A percentile compares a stretch with the other conserved stretches of the same genome.
Evolutionary conservation across 2,113 vertebrate species (phyloP).

Genomic region (Microtus richardsoni): DNA sequence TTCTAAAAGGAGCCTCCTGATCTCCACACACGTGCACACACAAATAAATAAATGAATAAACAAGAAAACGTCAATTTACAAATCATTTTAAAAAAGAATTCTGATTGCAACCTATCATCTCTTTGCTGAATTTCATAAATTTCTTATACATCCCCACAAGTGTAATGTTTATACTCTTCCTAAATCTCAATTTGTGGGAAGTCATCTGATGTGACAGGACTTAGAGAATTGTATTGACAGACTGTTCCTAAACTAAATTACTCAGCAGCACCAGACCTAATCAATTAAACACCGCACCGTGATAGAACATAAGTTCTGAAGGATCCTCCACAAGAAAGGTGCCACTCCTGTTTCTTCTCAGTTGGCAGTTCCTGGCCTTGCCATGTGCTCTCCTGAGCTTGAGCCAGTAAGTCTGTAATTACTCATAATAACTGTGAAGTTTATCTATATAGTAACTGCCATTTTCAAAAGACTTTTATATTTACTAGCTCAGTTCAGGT

Average conservation of each 20-base stretch:
- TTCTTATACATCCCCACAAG: neutral
- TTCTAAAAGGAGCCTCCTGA: neutral
- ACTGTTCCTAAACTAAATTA: constrained; percentile 73
- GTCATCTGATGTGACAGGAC: constrained; percentile 61
- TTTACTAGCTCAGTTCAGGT: constrained; percentile 28
- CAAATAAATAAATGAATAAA: no score
- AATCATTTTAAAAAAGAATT: neutral
- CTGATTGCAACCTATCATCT: neutral
- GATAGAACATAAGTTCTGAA: constrained; percentile 58
- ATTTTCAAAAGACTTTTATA: constrained; percentile 49
- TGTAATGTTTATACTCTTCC: constrained; percentile 31
- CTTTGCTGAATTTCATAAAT: neutral
- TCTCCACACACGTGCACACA: no score
- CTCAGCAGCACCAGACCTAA: constrained; percentile 51
- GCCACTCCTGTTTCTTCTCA: constrained; percentile 38
- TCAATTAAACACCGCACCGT: constrained; percentile 69
- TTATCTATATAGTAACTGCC: neutral
- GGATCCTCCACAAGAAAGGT: constrained; percentile 4
- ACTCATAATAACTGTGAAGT: constrained; percentile 9
- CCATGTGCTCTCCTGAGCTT: neutral
- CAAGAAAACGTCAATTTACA: no score
- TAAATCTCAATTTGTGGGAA: constrained; percentile 15
- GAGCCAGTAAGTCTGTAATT: neutral
- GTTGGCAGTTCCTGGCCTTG: constrained; percentile 49
- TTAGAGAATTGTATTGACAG: constrained; percentile 69